Conservation (phyloP, 2,113 vertebrate genomes). For the Plotosus lineatus region DNA sequence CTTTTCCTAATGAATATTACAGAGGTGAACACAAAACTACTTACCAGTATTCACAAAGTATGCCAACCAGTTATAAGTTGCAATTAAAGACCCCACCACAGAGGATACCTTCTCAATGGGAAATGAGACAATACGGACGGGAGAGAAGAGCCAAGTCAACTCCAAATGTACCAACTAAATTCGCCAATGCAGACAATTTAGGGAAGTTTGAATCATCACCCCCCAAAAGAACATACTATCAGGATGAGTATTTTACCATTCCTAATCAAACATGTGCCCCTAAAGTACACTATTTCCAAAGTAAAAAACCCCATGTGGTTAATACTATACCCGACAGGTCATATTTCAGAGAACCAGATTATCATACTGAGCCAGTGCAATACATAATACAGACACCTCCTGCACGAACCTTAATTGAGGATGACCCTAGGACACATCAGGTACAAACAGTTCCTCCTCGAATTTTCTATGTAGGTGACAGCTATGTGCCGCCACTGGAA, state of each 20-base stretch:
- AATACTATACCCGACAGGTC: slow-evolving; percentile 68
- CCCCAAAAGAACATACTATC: slow-evolving; percentile 75
- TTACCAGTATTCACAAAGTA: slow-evolving; percentile 75
- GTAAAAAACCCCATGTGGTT: slow-evolving; percentile 71
- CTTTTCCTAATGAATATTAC: slow-evolving; percentile 86
- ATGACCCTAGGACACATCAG: slow-evolving; percentile 79
- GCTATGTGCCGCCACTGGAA: slow-evolving; percentile 81
- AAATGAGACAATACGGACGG: slow-evolving; percentile 72
- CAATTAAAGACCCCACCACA: slow-evolving; percentile 75
- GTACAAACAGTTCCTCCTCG: slow-evolving; percentile 74
- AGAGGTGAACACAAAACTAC: slow-evolving; percentile 78
- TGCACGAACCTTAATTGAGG: slow-evolving; percentile 70
- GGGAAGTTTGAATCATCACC: slow-evolving; percentile 71
- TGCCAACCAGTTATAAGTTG: slow-evolving; percentile 73
- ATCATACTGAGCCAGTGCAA: slow-evolving; percentile 69
- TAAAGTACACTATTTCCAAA: slow-evolving; percentile 76
- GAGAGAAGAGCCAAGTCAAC: slow-evolving; percentile 80
- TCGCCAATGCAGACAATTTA: slow-evolving; percentile 86
- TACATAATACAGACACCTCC: slow-evolving; percentile 83
- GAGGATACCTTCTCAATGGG: slow-evolving; percentile 74
- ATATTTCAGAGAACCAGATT: slow-evolving; percentile 71
- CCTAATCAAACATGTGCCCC: slow-evolving; percentile 70
- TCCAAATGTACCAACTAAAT: slow-evolving; percentile 80
- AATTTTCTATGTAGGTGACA: slow-evolving; percentile 80
- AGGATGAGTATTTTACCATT: slow-evolving; percentile 73